Base-by-base conservation (phyloP, 1,140 invertebrate genomes). In the Holcopasites calliopsidis region DNA sequence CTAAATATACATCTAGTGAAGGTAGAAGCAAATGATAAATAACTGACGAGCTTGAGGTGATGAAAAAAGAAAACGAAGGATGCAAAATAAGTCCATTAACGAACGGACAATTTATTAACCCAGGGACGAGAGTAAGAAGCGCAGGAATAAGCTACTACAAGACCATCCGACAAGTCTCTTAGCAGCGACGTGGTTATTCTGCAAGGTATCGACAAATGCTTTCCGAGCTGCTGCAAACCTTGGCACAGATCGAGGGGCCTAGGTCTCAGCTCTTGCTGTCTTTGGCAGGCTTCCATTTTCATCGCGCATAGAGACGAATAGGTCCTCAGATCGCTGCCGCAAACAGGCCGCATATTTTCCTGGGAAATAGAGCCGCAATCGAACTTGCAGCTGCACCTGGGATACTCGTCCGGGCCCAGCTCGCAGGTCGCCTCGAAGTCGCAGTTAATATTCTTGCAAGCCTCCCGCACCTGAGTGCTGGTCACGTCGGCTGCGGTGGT, bases 221-320 rank as follows among this genome's bases (percentile, higher is more conserved):
- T 31, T 13, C n/a, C 23, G 31, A 23, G 33, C 6, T 40, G 8
- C 5, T 57, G 61, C 86, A 64, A 90, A 96, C 96, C 96, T 96
- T 97, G 94, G 89, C 96, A 97, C 54, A 97, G 93, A 85, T 96
- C 95, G 80, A 97, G 91, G 0, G 96, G 95, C 78, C 96, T 91
- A 54, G 96, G 92, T 78, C 96, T 92, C 28, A 98, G 93, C 84
- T 97, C 96, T 69, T 95, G 94, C 88, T 97, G 96, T 76, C 95
- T 93, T 77, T 96, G 94, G 90, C 97, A 98, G 7, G 96, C 95
- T 83, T 97, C 95, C 93, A 96, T 95, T 85, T 95, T 95, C 95
- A 98, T 96, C 21, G 95, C 95, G 88, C 97, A 98, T 70, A 96
- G 93, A 75, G 95, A 97, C 5, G 94, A 92, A 86, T 98, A 98